Conservation (phyloP, 2,113 vertebrate genomes). For the Odocoileus hemionus region DNA sequence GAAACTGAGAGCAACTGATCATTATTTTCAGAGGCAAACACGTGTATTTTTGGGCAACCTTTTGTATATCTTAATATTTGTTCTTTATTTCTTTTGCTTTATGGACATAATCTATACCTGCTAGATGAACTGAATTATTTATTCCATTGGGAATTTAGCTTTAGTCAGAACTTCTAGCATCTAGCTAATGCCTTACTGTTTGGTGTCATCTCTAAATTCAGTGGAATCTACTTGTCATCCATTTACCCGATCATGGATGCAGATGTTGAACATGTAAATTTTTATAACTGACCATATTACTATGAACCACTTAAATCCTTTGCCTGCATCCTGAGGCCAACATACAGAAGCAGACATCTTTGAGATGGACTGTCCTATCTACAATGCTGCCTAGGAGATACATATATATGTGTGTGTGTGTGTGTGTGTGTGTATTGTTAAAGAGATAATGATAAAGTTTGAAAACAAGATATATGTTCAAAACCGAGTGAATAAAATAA, state of each 20-base stretch:
- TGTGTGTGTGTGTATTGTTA: background rate
- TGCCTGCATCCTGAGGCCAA: background rate
- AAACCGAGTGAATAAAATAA: constrained; percentile 11
- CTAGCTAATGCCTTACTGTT: background rate
- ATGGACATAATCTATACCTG: background rate
- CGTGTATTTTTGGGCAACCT: background rate
- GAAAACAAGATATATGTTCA: background rate
- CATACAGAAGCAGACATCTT: background rate
- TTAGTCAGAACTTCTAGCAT: background rate
- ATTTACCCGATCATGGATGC: background rate
- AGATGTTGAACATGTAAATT: background rate
- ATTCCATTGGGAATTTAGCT: background rate
- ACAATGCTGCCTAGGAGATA: background rate
- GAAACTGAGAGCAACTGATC: constrained; percentile 1
- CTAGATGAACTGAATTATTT: constrained; percentile 40
- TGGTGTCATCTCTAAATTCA: constrained; percentile 22
- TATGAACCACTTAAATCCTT: background rate
- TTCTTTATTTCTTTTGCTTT: constrained; percentile 26
- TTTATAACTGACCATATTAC: background rate
- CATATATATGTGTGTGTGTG: background rate
- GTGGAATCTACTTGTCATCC: background rate
- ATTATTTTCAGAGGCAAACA: background rate
- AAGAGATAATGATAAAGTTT: background rate
- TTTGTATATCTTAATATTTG: constrained; percentile 31
- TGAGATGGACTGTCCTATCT: background rate